phyloP scores from a whole-genome alignment of 2,797 vertebrate species.

The Toxotes lorentzi region DNA sequence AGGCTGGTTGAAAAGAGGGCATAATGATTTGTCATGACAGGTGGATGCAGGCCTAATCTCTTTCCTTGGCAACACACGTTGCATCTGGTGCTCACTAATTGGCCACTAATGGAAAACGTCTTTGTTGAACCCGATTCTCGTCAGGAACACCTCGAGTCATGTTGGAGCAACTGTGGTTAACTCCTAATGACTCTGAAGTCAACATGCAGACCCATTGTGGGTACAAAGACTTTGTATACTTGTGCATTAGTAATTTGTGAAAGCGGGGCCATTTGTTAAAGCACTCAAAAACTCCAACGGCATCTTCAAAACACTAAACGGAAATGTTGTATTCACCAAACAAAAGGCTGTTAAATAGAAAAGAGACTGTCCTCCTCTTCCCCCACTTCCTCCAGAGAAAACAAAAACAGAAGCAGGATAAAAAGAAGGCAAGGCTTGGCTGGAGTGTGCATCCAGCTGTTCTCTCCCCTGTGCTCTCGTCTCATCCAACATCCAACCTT shows the following conservation, averaged over 20 bases:
- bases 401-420: slow-evolving; percentile 59
- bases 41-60: slow-evolving; percentile 73
- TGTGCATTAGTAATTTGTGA: slow-evolving; percentile 3
- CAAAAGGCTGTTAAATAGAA: slow-evolving; percentile 44
- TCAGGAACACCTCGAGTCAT: slow-evolving; percentile 66
- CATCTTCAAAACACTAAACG: slow-evolving; percentile 17
- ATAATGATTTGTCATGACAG: slow-evolving; percentile 77
- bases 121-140: slow-evolving; percentile 68
- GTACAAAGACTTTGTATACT: slow-evolving; percentile 4
- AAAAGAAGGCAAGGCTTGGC: slow-evolving; percentile 54
- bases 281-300: slow-evolving; percentile 13
- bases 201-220: neutral
- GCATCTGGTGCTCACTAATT: slow-evolving; percentile 78
- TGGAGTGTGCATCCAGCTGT: slow-evolving; percentile 74
- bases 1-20: slow-evolving; percentile 21
- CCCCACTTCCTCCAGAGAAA: slow-evolving; percentile 51
- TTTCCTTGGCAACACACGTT: slow-evolving; percentile 62
- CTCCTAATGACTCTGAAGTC: slow-evolving; percentile 51
- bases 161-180: slow-evolving; percentile 64
- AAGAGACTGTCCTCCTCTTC: slow-evolving; percentile 20
- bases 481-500: slow-evolving; percentile 41
- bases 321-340: slow-evolving; percentile 41
- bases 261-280: neutral
- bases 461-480: slow-evolving; percentile 45
- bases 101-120: slow-evolving; percentile 75